Conservation (phyloP, 1,140 invertebrate species). For the Apis mellifera region Amel_HAv3.1 CM009935.2:6701001-6701500, state of each 20-base stretch:
- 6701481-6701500: not conserved
- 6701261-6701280: conserved; percentile 62
- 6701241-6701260: not conserved
- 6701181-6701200: not conserved
- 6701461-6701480: too few relatives aligned
- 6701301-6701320: conserved; percentile 43
- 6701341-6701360: conserved; percentile 40
- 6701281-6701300: conserved; percentile 26
- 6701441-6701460: not conserved
- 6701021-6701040: too few relatives aligned
- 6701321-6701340: conserved; percentile 35
- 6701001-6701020: too few relatives aligned
- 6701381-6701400: conserved; percentile 6
- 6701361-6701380: conserved; percentile 54
- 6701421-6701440: conserved; percentile 54
- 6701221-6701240: not conserved
- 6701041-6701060: too few relatives aligned
- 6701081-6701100: too few relatives aligned
- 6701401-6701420: not conserved
- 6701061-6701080: too few relatives aligned
- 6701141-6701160: too few relatives aligned
- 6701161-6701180: too few relatives aligned
- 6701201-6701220: not conserved
- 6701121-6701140: too few relatives aligned
- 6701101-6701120: too few relatives aligned